Base-by-base conservation (phyloP, 2,113 vertebrate species). In the Chunga burmeisteri region DNA sequence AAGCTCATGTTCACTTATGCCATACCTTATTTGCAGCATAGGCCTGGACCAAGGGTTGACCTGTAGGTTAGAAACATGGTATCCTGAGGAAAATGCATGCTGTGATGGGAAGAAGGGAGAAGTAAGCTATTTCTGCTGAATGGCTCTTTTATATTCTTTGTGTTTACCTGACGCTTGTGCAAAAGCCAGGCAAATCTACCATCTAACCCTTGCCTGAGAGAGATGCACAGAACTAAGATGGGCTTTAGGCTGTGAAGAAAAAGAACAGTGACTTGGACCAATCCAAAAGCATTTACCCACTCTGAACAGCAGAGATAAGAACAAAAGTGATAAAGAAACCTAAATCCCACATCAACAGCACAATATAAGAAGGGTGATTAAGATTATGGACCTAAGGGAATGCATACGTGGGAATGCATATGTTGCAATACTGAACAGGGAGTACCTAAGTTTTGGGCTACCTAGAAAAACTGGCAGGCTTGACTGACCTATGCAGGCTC, bases 281-380 rank as follows among this genome's bases (percentile, higher is more conserved):
- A 59, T 81, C 63, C 93, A 86, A 92, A 90, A 74, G 8, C 68
- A 78, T 83, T 92, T 92, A 83, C 67, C 15, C 19, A 23, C 34
- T 68, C 49, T 0, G 0, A 82, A 78, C 58, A 88, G 77, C 71
- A 81, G 75, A 88, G 38, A n/a, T 55, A 81, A 94, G 75, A 78
- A 53, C 47, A 55, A 86, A 74, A 75, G 68, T 81, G 86, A 90
- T 73, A 90, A 89, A 52, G 32, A 77, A 96, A 56, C 66, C 19
- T 47, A 81, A 91, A 93, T 84, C 90, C 81, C 88, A 49, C 59
- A 83, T 83, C 82, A 94, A 62, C 86, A 90, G 86, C n/a, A 65
- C 86, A 93, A 81, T 95, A 91, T 86, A 46, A 83, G 75, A 73
- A 80, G 46, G 27, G 26, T 91, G 80, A 70, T 96, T 80, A 91